phyloP scores from a whole-genome alignment of 1,140 invertebrate species.

The Brachionus rubens region DNA sequence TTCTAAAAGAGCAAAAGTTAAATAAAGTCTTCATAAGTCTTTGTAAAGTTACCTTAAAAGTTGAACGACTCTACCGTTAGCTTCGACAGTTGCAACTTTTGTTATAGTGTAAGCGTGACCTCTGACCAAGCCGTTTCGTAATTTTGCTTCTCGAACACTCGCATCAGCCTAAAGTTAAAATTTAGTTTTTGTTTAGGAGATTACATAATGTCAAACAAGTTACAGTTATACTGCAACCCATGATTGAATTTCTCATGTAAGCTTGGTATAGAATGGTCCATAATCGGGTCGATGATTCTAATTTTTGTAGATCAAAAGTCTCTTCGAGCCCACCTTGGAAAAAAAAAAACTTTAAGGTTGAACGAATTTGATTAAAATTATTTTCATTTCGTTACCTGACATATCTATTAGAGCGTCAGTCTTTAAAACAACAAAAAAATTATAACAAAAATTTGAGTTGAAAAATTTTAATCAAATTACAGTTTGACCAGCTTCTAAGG shows the following conservation, averaged over 20 bases:
- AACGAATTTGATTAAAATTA: constrained; percentile 40
- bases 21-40: not conserved
- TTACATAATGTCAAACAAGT: not conserved
- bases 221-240: constrained; percentile 90
- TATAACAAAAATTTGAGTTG: not conserved
- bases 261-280: constrained; percentile 66
- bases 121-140: constrained; percentile 79
- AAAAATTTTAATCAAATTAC: constrained; percentile 33
- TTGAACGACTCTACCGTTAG: not conserved
- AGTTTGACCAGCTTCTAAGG: constrained; percentile 55
- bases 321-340: constrained; percentile 64
- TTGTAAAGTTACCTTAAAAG: not conserved
- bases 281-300: constrained; percentile 12
- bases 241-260: constrained; percentile 83
- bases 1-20: constrained; percentile 63
- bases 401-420: constrained; percentile 56
- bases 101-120: constrained; percentile 95
- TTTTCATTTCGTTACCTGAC: too few species aligned
- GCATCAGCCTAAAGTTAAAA: constrained; percentile 53
- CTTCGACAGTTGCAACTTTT: constrained; percentile 63
- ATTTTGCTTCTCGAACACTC: constrained; percentile 73
- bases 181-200: not conserved
- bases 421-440: not conserved
- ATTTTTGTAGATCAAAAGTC: constrained; percentile 79
- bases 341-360: not conserved